Percentiles rank a stretch among this genome's conserved stretches.
These are phyloP conservation scores for Dryas iulia DNA, from an alignment of 1,140 invertebrate species.

Conservation along the genomic window DNA sequence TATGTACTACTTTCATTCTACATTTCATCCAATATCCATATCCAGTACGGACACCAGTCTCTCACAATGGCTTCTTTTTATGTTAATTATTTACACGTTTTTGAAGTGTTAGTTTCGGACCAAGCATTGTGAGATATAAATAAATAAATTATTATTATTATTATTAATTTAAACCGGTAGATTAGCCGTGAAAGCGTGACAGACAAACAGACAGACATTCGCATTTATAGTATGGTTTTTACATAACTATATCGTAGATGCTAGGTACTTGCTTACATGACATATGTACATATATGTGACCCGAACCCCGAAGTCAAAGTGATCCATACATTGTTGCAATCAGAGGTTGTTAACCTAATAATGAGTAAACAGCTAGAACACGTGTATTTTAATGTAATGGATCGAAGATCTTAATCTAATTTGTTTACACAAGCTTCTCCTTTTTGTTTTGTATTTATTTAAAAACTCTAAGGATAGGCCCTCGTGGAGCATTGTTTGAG, in stretches of 20 bases:
- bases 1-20: too few species aligned
- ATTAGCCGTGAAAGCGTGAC: too few species aligned
- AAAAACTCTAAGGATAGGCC: neutral
- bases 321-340: conserved; percentile 15
- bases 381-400: conserved; percentile 1
- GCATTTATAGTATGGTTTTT: too few species aligned
- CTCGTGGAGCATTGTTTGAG: neutral
- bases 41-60: too few species aligned
- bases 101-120: too few species aligned
- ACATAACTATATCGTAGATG: neutral
- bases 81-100: too few species aligned
- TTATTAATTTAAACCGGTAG: too few species aligned
- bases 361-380: conserved; percentile 21
- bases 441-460: neutral
- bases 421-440: neutral
- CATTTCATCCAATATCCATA: too few species aligned
- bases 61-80: too few species aligned
- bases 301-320: conserved; percentile 5
- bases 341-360: conserved; percentile 10
- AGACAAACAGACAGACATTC: too few species aligned
- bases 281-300: neutral
- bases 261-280: neutral
- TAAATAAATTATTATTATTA: too few species aligned
- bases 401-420: conserved; percentile 9
- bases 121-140: too few species aligned